phyloP scores from a whole-genome alignment of 2,797 vertebrate genomes.

The Enteromius mattozi region DNA sequence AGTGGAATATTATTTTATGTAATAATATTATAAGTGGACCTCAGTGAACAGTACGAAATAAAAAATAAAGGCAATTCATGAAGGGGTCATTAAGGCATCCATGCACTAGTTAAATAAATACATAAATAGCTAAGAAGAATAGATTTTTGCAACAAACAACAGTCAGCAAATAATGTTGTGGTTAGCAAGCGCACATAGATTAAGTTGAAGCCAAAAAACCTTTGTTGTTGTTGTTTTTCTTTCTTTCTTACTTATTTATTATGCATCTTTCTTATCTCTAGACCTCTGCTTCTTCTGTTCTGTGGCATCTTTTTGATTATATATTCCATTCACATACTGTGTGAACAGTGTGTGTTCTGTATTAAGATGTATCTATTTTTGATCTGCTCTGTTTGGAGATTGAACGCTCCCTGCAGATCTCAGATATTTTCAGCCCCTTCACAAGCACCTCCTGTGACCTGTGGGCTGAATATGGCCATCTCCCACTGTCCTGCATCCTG shows the following conservation, averaged over 20 bases:
- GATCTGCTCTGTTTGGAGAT: conserved; percentile 6
- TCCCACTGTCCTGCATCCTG: not conserved
- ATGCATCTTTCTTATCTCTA: not conserved
- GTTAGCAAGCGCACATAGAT: not conserved
- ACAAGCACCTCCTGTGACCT: not conserved
- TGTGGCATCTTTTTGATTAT: not conserved
- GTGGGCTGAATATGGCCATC: not conserved
- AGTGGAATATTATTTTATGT: no score
- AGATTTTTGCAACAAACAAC: not conserved
- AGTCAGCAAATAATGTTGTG: not conserved
- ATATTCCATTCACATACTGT: not conserved
- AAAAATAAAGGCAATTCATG: no score
- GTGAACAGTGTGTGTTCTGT: conserved; percentile 10
- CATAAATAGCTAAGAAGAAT: not conserved
- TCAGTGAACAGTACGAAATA: no score
- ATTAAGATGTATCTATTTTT: conserved; percentile 2
- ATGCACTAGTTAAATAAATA: not conserved
- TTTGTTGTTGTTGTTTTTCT: not conserved
- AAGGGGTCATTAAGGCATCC: not conserved
- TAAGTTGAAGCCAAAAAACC: not conserved
- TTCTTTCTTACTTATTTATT: not conserved
- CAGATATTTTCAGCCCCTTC: not conserved
- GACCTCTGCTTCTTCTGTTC: not conserved
- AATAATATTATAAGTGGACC: no score
- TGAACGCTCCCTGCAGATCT: not conserved